Evolutionary conservation across 2,113 vertebrate species (phyloP).

Genomic region (Microtus ochrogaster): DNA sequence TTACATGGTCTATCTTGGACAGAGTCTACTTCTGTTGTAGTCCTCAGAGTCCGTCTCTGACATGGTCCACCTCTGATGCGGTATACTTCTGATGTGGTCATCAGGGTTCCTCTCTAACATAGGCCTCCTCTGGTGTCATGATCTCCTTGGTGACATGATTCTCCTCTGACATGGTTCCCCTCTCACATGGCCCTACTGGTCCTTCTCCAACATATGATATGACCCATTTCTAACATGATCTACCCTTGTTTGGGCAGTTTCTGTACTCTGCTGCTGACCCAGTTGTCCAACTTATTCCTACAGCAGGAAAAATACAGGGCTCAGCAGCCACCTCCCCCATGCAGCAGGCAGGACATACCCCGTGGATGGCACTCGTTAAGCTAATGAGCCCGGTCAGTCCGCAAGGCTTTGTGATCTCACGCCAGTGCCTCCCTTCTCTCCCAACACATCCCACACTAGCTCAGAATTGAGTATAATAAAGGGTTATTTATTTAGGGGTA

Average conservation of each 20-base stretch:
- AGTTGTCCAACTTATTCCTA: neutral
- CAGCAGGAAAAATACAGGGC: neutral
- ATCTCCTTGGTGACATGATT: neutral
- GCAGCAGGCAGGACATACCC: neutral
- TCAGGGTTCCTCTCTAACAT: neutral
- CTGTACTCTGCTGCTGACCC: neutral
- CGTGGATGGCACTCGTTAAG: rapidly evolving
- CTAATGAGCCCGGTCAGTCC: neutral
- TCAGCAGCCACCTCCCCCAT: neutral
- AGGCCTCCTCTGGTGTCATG: neutral
- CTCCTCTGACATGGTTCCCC: neutral
- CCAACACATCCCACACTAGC: neutral
- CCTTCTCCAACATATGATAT: neutral
- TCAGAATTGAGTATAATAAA: too few relatives aligned
- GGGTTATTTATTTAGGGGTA: too few relatives aligned
- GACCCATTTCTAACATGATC: neutral
- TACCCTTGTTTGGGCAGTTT: neutral
- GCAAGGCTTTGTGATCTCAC: neutral
- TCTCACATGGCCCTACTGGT: neutral
- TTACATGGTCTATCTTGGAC: neutral
- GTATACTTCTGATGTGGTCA: neutral
- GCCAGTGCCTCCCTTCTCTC: neutral
- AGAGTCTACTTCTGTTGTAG: neutral
- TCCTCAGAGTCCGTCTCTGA: neutral
- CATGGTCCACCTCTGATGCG: neutral